Percentiles rank a stretch among this genome's conserved stretches.
Evolutionary conservation across 2,113 vertebrate species (phyloP).

Genomic region (Mellivora capensis): DNA sequence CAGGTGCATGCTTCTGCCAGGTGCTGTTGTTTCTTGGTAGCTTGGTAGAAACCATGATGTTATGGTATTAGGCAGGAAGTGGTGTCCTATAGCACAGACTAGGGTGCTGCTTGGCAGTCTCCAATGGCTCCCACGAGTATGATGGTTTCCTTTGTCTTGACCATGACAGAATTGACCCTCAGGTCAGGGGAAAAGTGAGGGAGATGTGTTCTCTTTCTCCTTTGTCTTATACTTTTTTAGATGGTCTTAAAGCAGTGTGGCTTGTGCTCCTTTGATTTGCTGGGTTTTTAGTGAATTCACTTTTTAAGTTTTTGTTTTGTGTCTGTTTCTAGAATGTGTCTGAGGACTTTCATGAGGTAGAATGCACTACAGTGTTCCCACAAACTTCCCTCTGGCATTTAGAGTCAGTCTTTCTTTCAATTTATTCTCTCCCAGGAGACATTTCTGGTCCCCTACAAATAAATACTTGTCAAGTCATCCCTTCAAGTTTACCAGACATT

Average conservation of each 20-base stretch:
- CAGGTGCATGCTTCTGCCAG: background rate
- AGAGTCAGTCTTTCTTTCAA: constrained; percentile 28
- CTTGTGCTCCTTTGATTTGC: background rate
- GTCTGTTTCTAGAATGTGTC: background rate
- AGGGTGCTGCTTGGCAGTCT: background rate
- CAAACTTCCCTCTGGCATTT: background rate
- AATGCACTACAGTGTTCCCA: background rate
- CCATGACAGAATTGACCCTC: background rate
- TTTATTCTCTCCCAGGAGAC: background rate
- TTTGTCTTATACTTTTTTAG: background rate
- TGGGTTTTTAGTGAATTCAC: background rate
- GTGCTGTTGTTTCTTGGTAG: background rate
- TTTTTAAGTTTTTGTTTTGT: constrained; percentile 21
- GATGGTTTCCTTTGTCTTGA: background rate
- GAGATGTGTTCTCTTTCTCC: background rate
- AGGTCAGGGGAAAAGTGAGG: background rate
- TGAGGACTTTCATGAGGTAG: background rate
- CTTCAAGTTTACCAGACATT: background rate
- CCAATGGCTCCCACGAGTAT: background rate
- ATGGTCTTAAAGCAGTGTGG: background rate
- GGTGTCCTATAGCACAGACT: background rate
- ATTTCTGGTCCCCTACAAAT: background rate
- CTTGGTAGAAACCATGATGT: background rate
- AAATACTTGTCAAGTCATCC: background rate
- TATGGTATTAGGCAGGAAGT: background rate